These are phyloP conservation scores for Colaptes auratus DNA, from an alignment of 2,113 vertebrate genomes.

Conservation along the genomic window DNA sequence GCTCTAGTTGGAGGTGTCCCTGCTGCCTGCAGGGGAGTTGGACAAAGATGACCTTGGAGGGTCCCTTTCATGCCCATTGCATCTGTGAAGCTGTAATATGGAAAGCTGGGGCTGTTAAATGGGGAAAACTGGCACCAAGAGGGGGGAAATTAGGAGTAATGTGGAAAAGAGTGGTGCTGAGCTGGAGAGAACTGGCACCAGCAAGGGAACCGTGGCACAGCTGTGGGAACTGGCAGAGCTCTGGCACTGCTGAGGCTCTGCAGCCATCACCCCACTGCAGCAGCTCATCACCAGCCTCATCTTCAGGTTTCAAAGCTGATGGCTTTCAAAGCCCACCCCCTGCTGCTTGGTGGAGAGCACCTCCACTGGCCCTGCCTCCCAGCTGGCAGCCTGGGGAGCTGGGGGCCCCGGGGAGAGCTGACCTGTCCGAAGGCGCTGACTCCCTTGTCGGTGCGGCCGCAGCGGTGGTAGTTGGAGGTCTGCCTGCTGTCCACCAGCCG, in stretches of 20 bases:
- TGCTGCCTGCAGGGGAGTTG: too few relatives aligned
- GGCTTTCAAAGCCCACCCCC: not conserved
- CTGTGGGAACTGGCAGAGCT: not conserved
- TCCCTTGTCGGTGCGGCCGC: conserved; percentile 95
- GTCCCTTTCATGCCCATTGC: too few relatives aligned
- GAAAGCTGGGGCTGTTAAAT: not conserved
- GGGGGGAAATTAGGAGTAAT: not conserved
- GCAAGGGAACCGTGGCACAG: too few relatives aligned
- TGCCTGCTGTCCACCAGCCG: conserved; percentile 87
- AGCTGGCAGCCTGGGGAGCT: not conserved
- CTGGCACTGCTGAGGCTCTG: not conserved
- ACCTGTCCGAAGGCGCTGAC: conserved; percentile 98
- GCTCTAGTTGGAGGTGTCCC: too few relatives aligned
- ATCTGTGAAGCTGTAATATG: not conserved
- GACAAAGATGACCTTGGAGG: too few relatives aligned
- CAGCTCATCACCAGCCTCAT: not conserved
- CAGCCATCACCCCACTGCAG: not conserved
- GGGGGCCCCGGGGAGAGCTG: not conserved
- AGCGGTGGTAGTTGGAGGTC: conserved; percentile 93
- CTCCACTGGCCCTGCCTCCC: too few relatives aligned
- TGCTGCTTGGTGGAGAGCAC: not conserved
- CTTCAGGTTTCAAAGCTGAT: not conserved
- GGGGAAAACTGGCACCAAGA: not conserved
- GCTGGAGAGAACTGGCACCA: too few relatives aligned
- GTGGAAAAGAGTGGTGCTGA: not conserved